These are phyloP conservation scores for Mesodorylaimus sp. DNA, from an alignment of 2,888 invertebrate genomes.

Conservation along the genomic window DNA sequence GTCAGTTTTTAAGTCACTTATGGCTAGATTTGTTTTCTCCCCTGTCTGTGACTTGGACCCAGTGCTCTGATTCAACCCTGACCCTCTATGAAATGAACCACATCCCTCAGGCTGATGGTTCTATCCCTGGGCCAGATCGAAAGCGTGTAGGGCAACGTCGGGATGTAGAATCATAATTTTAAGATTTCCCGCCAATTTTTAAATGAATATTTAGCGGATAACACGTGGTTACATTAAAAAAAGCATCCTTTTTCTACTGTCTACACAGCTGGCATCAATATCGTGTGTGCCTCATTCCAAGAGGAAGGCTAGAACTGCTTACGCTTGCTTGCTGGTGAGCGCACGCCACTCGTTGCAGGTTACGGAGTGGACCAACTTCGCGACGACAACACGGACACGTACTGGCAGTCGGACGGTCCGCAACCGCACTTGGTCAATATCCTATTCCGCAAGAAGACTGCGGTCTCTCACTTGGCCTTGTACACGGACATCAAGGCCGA, in stretches of 20 bases:
- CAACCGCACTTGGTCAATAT: slow-evolving; percentile 92
- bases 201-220: too few species aligned
- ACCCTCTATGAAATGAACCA: too few species aligned
- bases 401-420: slow-evolving; percentile 99
- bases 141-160: too few species aligned
- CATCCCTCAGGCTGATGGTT: too few species aligned
- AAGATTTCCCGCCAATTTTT: too few species aligned
- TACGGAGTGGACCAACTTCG: slow-evolving; percentile 91
- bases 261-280: not conserved
- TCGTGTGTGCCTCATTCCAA: not conserved
- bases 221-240: too few species aligned
- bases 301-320: not conserved
- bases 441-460: slow-evolving; percentile 63
- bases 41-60: too few species aligned
- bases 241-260: not conserved
- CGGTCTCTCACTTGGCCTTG: slow-evolving; percentile 80
- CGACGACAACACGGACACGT: slow-evolving; percentile 86
- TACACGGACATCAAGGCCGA: slow-evolving; percentile 95
- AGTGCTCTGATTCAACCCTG: too few species aligned
- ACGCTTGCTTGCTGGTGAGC: not conserved
- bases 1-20: too few species aligned
- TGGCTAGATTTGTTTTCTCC: too few species aligned
- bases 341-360: slow-evolving; percentile 40
- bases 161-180: too few species aligned
- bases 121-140: too few species aligned